Conservation (phyloP, 2,888 invertebrate species). For the Plagodis dolabraria region DNA sequence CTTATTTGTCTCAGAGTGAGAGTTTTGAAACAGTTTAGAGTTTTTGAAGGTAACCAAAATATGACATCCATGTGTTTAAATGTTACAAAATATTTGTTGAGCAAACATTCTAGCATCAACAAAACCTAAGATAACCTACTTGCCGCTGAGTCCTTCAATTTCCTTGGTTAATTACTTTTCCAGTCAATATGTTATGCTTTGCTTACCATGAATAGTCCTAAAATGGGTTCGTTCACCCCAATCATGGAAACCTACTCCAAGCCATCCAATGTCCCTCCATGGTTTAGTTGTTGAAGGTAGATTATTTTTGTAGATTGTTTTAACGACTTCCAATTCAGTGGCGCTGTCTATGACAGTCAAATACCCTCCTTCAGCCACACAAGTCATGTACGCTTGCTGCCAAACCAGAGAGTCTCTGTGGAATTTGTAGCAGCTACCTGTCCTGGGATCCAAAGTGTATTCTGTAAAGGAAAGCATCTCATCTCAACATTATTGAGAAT, state of each 20-base stretch:
- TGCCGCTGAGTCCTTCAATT: too few species aligned
- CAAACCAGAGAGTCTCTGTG: constrained; percentile 51
- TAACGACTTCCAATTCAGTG: neutral
- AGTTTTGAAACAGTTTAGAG: too few species aligned
- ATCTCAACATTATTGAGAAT: too few species aligned
- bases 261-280: neutral
- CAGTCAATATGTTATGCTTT: too few species aligned
- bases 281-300: neutral
- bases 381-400: constrained; percentile 57
- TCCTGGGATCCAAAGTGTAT: constrained; percentile 47
- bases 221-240: neutral
- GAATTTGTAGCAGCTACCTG: constrained; percentile 61
- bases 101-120: too few species aligned
- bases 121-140: too few species aligned
- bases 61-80: too few species aligned
- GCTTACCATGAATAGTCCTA: constrained; percentile 7
- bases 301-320: neutral
- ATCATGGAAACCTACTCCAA: constrained; percentile 2
- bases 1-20: too few species aligned
- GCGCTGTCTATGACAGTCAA: constrained; percentile 58
- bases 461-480: constrained; percentile 45
- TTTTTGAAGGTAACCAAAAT: too few species aligned
- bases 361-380: constrained; percentile 57
- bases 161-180: too few species aligned
- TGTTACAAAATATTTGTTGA: too few species aligned